Evolutionary conservation across 2,113 vertebrate genomes (phyloP), one percentile per base, ranked within the genome.

Genomic region (Gambusia affinis): DNA sequence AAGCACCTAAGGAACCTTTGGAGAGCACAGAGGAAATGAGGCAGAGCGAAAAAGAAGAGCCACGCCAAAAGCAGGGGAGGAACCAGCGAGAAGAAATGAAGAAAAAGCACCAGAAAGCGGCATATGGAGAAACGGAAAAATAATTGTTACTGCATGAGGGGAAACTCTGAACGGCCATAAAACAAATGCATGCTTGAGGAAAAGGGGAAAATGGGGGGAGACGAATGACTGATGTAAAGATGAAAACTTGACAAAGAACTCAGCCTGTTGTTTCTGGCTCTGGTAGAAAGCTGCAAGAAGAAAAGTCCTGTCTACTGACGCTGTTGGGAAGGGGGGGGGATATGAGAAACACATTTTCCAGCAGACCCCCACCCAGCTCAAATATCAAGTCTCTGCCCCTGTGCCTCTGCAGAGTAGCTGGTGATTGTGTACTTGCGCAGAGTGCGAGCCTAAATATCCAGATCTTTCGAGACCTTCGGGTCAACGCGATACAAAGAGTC

Each of bases 291-390:
- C 85, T 87, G 80, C 83, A 81, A 70, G 44, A 70, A 82, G 81
- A 80, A 80, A 84, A 80, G 80, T 83, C 83, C 83, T 87, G 83
- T 87, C 89, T 85, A 31, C 77, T 62, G 82, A 77, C 86, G 88
- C 89, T 90, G 88, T 88, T 91, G 89, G 89, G 86, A 88, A 31
- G 81, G 74, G 35, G 35, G 35, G 35, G 87, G 86, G 91, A 93
- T 90, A 94, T 93, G 87, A 93, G 92, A 94, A 94, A 93, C 93
- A 94, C 92, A 94, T 94, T 94, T 93, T 93, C 90, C 85, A 88
- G 87, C 81, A 88, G 92, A 93, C 92, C 92, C 92, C 92, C 93
- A 90, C 92, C 93, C 94, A 94, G 88, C 92, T 94, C 91, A 91
- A 91, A 93, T 93, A 88, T 88, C 91, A 90, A 42, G 77, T 75